These are phyloP conservation scores for Lysandra bellargus DNA, from an alignment of 2,888 invertebrate species.

Conservation along the genomic window DNA sequence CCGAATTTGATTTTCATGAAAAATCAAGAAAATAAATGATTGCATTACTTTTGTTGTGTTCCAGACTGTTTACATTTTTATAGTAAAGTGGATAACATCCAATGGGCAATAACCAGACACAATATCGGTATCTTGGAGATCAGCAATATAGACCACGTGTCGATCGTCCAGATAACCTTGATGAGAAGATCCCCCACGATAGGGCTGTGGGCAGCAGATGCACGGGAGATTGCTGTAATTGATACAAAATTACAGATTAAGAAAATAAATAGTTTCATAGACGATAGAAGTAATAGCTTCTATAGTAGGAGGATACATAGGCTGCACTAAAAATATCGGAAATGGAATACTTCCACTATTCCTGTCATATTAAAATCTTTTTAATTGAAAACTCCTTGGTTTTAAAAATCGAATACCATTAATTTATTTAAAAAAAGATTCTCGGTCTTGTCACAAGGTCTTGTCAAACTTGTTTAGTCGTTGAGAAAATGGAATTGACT, in stretches of 20 bases:
- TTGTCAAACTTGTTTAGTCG: too few species aligned
- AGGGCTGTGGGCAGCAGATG: constrained; percentile 51
- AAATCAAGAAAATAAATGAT: neutral
- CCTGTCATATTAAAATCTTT: too few species aligned
- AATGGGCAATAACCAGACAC: constrained; percentile 25
- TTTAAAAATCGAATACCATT: too few species aligned
- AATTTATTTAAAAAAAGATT: too few species aligned
- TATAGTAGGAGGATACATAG: neutral
- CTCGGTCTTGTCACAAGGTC: too few species aligned
- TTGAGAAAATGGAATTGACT: too few species aligned
- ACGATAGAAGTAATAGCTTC: neutral
- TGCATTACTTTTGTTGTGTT: neutral
- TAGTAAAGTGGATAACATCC: neutral
- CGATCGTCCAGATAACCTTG: constrained; percentile 68
- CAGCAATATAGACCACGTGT: constrained; percentile 56
- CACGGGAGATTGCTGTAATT: constrained; percentile 50
- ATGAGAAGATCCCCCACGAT: constrained; percentile 74
- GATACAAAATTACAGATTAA: constrained; percentile 48
- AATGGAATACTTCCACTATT: too few species aligned
- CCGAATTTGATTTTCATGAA: too few species aligned
- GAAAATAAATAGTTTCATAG: constrained; percentile 29
- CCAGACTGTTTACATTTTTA: neutral
- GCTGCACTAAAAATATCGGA: too few species aligned
- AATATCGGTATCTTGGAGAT: constrained; percentile 18
- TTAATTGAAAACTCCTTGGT: too few species aligned